Conservation (phyloP, 2,113 vertebrate species). For the Onychostruthus taczanowskii region DNA sequence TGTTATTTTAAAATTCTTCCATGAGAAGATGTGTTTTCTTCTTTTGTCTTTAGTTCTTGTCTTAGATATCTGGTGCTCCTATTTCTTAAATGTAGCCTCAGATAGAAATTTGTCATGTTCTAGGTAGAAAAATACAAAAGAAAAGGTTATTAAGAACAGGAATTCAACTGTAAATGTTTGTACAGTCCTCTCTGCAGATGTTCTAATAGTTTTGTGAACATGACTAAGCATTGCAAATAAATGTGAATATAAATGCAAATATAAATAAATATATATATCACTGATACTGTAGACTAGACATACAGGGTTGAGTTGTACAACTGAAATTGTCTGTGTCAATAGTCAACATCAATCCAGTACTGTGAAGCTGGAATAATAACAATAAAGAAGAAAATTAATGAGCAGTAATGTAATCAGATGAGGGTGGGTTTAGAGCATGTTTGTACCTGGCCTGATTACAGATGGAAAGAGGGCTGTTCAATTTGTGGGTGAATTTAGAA, state of each 20-base stretch:
- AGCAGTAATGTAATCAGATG: neutral
- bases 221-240: neutral
- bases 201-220: neutral
- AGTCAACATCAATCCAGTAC: neutral
- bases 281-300: neutral
- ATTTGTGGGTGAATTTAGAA: constrained; percentile 38
- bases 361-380: neutral
- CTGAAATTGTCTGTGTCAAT: neutral
- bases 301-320: neutral
- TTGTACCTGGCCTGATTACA: constrained; percentile 35
- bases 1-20: neutral
- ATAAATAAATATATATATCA: neutral
- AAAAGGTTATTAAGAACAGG: neutral
- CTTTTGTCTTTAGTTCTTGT: neutral
- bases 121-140: neutral
- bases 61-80: neutral
- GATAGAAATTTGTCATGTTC: neutral
- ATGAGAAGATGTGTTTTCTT: neutral
- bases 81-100: neutral
- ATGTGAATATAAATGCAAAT: neutral
- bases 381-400: neutral
- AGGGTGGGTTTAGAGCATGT: neutral
- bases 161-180: neutral
- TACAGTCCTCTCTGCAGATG: neutral
- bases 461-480: neutral